These are phyloP conservation scores for Musca domestica DNA, from an alignment of 1,140 invertebrate species.

Conservation along the genomic window DNA sequence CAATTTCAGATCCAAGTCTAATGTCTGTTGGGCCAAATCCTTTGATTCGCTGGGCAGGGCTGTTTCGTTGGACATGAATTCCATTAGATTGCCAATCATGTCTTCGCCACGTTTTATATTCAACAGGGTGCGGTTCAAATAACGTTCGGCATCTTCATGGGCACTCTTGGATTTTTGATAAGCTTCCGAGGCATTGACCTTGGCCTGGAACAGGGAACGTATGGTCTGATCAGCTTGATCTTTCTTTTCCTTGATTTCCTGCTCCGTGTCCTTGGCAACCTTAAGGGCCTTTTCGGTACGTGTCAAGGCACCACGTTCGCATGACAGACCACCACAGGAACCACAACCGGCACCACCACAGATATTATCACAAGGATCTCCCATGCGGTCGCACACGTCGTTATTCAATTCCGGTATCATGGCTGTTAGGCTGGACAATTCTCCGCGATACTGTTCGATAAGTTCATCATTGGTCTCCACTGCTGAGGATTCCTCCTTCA, in stretches of 20 bases:
- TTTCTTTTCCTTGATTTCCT: slow-evolving; percentile 77
- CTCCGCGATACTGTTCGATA: slow-evolving; percentile 63
- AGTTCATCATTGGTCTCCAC: slow-evolving; percentile 70
- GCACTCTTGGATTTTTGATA: slow-evolving; percentile 57
- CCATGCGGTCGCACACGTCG: slow-evolving; percentile 83
- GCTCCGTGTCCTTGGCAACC: slow-evolving; percentile 79
- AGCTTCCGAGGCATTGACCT: slow-evolving; percentile 59
- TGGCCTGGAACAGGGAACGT: slow-evolving; percentile 58
- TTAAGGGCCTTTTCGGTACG: slow-evolving; percentile 82
- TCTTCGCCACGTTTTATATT: slow-evolving; percentile 58
- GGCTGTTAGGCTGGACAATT: slow-evolving; percentile 66
- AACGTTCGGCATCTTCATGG: slow-evolving; percentile 55
- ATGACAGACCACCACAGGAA: slow-evolving; percentile 86
- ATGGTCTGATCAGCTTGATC: slow-evolving; percentile 66
- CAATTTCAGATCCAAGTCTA: slow-evolving; percentile 64
- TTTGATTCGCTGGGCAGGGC: slow-evolving; percentile 80
- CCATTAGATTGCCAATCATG: slow-evolving; percentile 68
- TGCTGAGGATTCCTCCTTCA: slow-evolving; percentile 67
- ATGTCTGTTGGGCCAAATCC: slow-evolving; percentile 72
- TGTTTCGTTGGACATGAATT: slow-evolving; percentile 72
- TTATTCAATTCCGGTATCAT: slow-evolving; percentile 83
- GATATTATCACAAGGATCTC: slow-evolving; percentile 81
- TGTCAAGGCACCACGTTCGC: slow-evolving; percentile 82
- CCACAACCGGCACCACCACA: slow-evolving; percentile 95
- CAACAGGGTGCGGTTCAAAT: slow-evolving; percentile 56